Percentiles rank a stretch among this genome's conserved stretches.
Conservation (phyloP, 1,140 invertebrate genomes). For the Matsumurasca onukii region DNA sequence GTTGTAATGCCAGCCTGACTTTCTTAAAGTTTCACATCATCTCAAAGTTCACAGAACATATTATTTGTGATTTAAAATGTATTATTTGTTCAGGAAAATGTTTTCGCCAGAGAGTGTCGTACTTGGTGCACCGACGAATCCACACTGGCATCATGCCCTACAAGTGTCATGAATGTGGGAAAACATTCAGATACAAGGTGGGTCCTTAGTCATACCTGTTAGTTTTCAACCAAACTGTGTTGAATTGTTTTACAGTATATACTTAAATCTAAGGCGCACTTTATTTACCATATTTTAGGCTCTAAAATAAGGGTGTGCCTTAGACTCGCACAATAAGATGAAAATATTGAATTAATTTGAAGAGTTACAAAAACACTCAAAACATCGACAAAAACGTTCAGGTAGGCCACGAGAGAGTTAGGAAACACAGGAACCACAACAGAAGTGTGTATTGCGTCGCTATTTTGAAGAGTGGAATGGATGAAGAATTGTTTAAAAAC, state of each 20-base stretch:
- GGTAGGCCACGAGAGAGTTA: too few relatives aligned
- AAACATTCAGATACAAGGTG: constrained; percentile 83
- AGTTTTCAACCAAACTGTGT: constrained; percentile 24
- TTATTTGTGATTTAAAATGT: constrained; percentile 34
- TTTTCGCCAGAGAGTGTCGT: constrained; percentile 82
- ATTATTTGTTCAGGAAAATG: constrained; percentile 66
- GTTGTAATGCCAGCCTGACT: too few relatives aligned
- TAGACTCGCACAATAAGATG: too few relatives aligned
- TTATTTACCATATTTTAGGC: too few relatives aligned
- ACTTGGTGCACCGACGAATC: constrained; percentile 79
- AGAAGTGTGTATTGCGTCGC: too few relatives aligned
- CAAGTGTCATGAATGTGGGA: constrained; percentile 76
- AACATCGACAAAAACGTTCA: too few relatives aligned
- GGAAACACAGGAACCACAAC: too few relatives aligned
- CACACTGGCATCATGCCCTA: constrained; percentile 83
- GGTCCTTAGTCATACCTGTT: constrained; percentile 19
- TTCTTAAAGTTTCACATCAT: neutral
- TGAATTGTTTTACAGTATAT: constrained; percentile 24
- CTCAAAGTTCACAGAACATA: constrained; percentile 31
- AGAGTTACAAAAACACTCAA: too few relatives aligned
- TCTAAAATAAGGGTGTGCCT: too few relatives aligned
- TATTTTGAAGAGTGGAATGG: too few relatives aligned
- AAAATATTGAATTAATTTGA: too few relatives aligned
- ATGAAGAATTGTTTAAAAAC: constrained; percentile 11
- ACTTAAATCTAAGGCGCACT: too few relatives aligned